phyloP scores from a whole-genome alignment of 2,113 vertebrate species.

The Epinephelus moara region DNA sequence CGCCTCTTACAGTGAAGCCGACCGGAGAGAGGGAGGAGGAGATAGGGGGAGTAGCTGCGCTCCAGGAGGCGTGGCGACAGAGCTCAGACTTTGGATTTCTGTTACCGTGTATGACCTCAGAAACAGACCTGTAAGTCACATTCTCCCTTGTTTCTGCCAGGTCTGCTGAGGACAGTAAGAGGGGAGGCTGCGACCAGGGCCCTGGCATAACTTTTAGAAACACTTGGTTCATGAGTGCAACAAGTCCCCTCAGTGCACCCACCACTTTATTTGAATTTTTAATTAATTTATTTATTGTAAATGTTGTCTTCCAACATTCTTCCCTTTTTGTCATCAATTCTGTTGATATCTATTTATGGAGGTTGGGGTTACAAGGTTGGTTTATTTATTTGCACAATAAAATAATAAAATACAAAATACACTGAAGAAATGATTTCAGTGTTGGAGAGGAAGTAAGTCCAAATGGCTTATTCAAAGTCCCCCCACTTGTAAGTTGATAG shows the following conservation, averaged over 20 bases:
- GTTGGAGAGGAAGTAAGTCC: too few relatives aligned
- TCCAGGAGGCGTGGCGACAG: conserved; percentile 11
- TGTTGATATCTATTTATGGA: too few relatives aligned
- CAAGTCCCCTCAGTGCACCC: not conserved
- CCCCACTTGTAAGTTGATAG: too few relatives aligned
- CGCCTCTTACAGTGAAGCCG: not conserved
- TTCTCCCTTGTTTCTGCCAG: too few relatives aligned
- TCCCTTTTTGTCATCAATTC: too few relatives aligned
- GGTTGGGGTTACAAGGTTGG: too few relatives aligned
- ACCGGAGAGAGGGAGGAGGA: conserved; percentile 11
- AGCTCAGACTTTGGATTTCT: not conserved
- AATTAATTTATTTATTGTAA: not conserved
- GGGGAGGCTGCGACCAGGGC: not conserved
- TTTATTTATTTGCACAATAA: too few relatives aligned
- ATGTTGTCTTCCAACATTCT: too few relatives aligned
- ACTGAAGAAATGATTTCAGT: too few relatives aligned
- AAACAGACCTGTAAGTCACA: not conserved
- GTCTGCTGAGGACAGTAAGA: not conserved
- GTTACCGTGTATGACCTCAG: not conserved
- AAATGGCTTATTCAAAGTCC: too few relatives aligned
- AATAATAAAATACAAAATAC: too few relatives aligned
- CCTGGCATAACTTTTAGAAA: not conserved
- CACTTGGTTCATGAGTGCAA: not conserved
- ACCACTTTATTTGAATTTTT: not conserved
- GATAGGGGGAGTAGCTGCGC: not conserved